These are phyloP conservation scores for Cantharis rustica DNA, from an alignment of 2,888 invertebrate species.

Conservation along the genomic window DNA sequence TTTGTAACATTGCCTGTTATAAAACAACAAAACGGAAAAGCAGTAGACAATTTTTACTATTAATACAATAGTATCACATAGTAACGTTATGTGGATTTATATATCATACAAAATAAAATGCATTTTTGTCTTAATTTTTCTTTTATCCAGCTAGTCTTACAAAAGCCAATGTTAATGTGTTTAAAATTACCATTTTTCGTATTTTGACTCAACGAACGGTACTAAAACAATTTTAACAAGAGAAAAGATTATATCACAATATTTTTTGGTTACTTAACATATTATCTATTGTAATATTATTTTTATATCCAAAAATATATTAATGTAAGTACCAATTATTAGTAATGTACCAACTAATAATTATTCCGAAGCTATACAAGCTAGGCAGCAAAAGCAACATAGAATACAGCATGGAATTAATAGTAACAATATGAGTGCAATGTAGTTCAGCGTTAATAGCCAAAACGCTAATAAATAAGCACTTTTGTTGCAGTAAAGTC, in stretches of 20 bases:
- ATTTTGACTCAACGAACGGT: background rate
- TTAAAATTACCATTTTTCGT: background rate
- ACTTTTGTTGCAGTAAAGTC: slow-evolving; percentile 46
- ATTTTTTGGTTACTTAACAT: background rate
- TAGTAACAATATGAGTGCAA: slow-evolving; percentile 30
- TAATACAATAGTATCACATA: background rate
- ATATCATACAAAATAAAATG: background rate
- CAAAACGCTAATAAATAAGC: slow-evolving; percentile 46
- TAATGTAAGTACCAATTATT: no score
- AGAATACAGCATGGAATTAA: slow-evolving; percentile 41
- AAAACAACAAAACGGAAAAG: background rate
- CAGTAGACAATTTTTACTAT: background rate
- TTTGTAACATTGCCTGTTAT: background rate
- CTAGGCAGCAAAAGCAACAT: slow-evolving; percentile 7
- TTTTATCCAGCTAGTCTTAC: background rate
- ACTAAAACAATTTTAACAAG: background rate
- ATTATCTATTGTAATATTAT: background rate
- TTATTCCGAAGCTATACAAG: background rate
- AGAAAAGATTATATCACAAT: background rate
- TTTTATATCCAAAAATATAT: background rate
- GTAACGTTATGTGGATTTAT: background rate
- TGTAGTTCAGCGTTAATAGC: slow-evolving; percentile 39
- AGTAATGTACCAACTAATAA: no score
- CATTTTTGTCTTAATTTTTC: background rate
- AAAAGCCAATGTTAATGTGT: background rate